Evolutionary conservation across 2,113 vertebrate genomes (phyloP), one percentile per base, ranked within the genome.

Genomic region (Fregata magnificens): DNA sequence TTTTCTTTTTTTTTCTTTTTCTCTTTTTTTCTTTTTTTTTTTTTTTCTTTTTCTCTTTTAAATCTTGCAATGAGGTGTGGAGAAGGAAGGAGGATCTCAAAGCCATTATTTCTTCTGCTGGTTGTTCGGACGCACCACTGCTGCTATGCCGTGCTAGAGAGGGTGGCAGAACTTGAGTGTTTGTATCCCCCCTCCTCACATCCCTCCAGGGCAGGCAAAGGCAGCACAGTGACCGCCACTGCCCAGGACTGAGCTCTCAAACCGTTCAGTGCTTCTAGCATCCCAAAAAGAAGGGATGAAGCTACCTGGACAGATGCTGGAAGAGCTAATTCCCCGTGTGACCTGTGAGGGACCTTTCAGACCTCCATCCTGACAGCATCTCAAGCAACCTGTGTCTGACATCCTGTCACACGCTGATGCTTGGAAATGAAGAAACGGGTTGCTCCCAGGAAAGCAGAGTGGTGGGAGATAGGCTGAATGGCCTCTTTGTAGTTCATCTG

Each of bases 91-190:
- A 71, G 82, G 80, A 82, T 90, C 74, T 82, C 85, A 12, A 88
- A 95, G 95, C 94, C 82, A 55, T 93, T 66, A 9, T 58, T 71
- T 77, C 49, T 77, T 50, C 86, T 93, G 69, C 89, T 69, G 80
- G 69, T 69, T 42, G 34, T 47, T 73, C 3, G 1, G 3, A 29
- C 12, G 14, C 36, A 11, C 56, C 52, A 7, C 79, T 77, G 67
- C 96, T 91, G 90, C 90, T 74, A 3, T 34, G n/a, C 67, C 7
- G 0, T 50, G 66, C 80, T 44, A 16, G 65, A 70, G 86, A 71
- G 83, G 88, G 86, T 42, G 69, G n/a, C 84, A 74, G 84, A 71
- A 61, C 73, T 81, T 2, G 14, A 34, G 40, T 11, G 7, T 44
- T 80, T 29, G 31, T 25, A 15, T 47, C 34, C 71, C 83, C 8